Evolutionary conservation across 2,888 invertebrate genomes (phyloP), one percentile per base, ranked within the genome.

Genomic region (Orchesella flavescens): DNA sequence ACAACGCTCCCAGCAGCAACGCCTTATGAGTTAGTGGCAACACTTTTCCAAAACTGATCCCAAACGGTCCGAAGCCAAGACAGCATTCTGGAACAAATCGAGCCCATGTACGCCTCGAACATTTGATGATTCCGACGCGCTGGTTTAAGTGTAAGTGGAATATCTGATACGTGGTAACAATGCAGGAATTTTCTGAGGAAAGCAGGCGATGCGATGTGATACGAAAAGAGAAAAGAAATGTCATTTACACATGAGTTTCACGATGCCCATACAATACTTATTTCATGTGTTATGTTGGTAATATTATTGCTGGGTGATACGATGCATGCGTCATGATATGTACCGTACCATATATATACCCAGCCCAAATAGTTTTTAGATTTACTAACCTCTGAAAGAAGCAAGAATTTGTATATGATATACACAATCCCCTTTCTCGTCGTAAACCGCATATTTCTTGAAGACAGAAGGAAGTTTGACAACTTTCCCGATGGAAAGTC

Each of bases 401-500:
- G 68, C 46, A 49, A 23, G 19, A 21, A 68, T 21, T 13, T 15
- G 21, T 21, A 68, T 68, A 49, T 68, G 46, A n/a, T 68, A 68
- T 12, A 68, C 19, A 12, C 17, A 2, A 44, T 65, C 65, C 44
- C 53, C 68, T 49, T 49, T 68, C 53, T 68, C 68, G 68, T 68
- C 68, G 13, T 9, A 68, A 68, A 68, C 68, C 43, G 15, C 53
- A 49, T 68, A 49, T 49, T 68, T 12, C 49, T 68, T 68, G 68
- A 68, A 68, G 68, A 68, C 68, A 46, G 68, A 19, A 44, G 59
- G 73, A 57, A 73, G 73, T 57, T 44, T 73, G 21, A 73, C 44
- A 59, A 73, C 44, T 73, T 73, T 73, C 9, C 73, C 73, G 21
- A 73, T 59, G 44, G 59, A 57, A 44, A 73, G 73, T 19, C 59